phyloP scores from a whole-genome alignment of 2,888 invertebrate genomes.

The Parapristionchus giblindavisi region DNA sequence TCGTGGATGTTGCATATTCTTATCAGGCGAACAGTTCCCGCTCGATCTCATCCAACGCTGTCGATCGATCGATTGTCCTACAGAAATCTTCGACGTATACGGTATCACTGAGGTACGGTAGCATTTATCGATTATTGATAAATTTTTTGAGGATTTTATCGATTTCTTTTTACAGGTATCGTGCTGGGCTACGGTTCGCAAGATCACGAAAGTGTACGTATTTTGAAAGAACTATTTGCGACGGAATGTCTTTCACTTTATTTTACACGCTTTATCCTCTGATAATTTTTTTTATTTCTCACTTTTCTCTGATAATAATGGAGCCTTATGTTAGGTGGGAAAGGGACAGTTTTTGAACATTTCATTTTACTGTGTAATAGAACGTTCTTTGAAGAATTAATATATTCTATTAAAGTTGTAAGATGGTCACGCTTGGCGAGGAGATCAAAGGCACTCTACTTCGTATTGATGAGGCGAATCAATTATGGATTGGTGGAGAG shows the following conservation, averaged over 20 bases:
- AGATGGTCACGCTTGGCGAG: slow-evolving; percentile 30
- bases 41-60: slow-evolving; percentile 13
- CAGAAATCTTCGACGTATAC: slow-evolving; percentile 32
- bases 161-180: slow-evolving; percentile 3
- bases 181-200: slow-evolving; percentile 31
- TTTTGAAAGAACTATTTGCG: no score
- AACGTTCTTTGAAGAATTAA: neutral
- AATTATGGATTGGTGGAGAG: slow-evolving; percentile 34
- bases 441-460: slow-evolving; percentile 28
- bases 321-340: no score
- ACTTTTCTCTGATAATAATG: no score
- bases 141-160: neutral
- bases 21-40: slow-evolving; percentile 34
- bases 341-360: no score
- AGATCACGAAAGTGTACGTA: slow-evolving; percentile 5
- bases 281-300: no score
- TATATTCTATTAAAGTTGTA: neutral
- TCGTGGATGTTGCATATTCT: neutral
- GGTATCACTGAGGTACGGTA: slow-evolving; percentile 37
- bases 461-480: neutral
- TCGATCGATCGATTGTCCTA: slow-evolving; percentile 4
- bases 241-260: no score
- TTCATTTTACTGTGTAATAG: no score
- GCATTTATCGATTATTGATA: neutral
- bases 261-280: no score